Percentiles rank a stretch among this genome's conserved stretches.
Evolutionary conservation across 2,888 invertebrate genomes (phyloP).

Genomic region (Biston stratarius): DNA sequence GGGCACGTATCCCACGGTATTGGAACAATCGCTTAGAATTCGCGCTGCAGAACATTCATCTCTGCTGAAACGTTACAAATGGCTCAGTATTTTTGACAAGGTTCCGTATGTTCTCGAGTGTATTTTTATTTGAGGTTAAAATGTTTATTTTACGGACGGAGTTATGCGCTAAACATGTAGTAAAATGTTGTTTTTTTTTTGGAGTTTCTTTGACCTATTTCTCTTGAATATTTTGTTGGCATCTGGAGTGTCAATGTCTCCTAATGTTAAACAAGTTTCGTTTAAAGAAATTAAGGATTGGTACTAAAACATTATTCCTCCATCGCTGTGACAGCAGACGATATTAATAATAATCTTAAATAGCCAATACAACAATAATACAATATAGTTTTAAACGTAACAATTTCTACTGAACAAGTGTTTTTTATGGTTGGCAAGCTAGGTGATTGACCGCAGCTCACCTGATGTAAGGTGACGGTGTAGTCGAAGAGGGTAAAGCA

Average conservation of each 20-base stretch:
- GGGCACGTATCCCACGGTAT: slow-evolving; percentile 23
- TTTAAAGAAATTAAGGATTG: background rate
- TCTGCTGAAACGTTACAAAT: slow-evolving; percentile 37
- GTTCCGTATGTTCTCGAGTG: slow-evolving; percentile 27
- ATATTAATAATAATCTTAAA: too few species aligned
- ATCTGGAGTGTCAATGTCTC: slow-evolving; percentile 9
- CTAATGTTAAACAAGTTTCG: background rate
- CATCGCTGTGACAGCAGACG: too few species aligned
- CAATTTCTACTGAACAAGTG: too few species aligned
- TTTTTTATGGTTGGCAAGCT: too few species aligned
- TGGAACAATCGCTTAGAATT: slow-evolving; percentile 33
- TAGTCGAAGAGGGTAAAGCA: too few species aligned
- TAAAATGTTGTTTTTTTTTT: slow-evolving; percentile 21
- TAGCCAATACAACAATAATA: too few species aligned
- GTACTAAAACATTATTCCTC: background rate
- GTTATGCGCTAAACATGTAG: slow-evolving; percentile 31
- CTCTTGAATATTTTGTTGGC: background rate
- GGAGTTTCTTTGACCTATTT: slow-evolving; percentile 27
- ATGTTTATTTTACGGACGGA: slow-evolving; percentile 31
- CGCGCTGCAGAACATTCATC: slow-evolving; percentile 15
- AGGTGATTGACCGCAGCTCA: too few species aligned
- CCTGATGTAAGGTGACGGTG: too few species aligned
- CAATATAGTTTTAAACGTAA: too few species aligned
- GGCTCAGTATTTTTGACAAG: slow-evolving; percentile 41
- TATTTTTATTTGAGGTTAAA: slow-evolving; percentile 34